Evolutionary conservation across 1,140 invertebrate species (phyloP).

Genomic region (Popillia japonica): DNA sequence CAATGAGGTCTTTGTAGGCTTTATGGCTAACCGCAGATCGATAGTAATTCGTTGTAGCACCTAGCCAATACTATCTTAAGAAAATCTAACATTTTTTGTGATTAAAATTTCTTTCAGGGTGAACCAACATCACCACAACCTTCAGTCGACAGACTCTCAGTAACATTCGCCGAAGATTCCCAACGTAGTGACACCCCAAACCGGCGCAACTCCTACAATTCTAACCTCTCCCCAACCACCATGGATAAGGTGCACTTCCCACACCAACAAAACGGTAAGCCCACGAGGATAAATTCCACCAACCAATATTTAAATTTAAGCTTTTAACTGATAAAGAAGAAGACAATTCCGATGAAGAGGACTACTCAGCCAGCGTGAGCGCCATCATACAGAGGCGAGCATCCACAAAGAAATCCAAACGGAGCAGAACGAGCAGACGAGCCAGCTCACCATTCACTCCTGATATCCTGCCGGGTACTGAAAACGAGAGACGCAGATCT

Average conservation of each 20-base stretch:
- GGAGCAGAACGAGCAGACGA: slow-evolving; percentile 66
- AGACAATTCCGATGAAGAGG: slow-evolving; percentile 73
- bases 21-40: too few species aligned
- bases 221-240: slow-evolving; percentile 21
- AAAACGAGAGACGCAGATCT: slow-evolving; percentile 66
- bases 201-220: slow-evolving; percentile 59
- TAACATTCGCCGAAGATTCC: slow-evolving; percentile 69
- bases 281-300: too few species aligned
- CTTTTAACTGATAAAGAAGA: slow-evolving; percentile 51
- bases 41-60: too few species aligned
- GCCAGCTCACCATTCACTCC: slow-evolving; percentile 77
- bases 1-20: too few species aligned
- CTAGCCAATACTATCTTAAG: too few species aligned
- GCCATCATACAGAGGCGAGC: slow-evolving; percentile 80
- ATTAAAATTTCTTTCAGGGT: too few species aligned
- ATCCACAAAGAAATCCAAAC: slow-evolving; percentile 70
- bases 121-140: slow-evolving; percentile 70
- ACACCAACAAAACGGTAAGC: slow-evolving; percentile 46
- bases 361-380: slow-evolving; percentile 82
- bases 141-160: slow-evolving; percentile 73
- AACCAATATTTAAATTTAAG: not conserved
- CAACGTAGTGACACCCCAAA: slow-evolving; percentile 58
- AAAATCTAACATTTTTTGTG: too few species aligned
- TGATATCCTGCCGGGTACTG: slow-evolving; percentile 59
- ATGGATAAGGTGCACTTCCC: slow-evolving; percentile 56